Base-by-base conservation (phyloP, 2,113 vertebrate species). In the Tamias sibiricus region DNA sequence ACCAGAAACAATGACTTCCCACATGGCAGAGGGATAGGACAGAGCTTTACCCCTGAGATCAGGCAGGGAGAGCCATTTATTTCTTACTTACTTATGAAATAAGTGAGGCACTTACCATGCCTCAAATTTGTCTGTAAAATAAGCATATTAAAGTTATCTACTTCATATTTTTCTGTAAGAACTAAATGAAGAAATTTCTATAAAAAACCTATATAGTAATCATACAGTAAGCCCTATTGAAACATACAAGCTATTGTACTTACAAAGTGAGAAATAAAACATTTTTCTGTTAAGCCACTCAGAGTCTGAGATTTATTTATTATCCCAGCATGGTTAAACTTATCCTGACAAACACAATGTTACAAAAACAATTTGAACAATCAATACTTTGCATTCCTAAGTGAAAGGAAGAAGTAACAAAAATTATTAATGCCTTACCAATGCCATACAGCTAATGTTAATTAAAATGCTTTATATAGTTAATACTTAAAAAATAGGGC, bases 281-380 rank as follows among this genome's bases (percentile, higher is more conserved):
- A 26, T 59, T 82, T 75, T 75, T 42, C 17, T 68, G n/a, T 57
- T 57, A 57, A 91, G 16, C n/a, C 32, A 57, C 49, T 88, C 22
- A 96, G 59, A 88, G 40, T 54, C 42, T 52, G 40, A 75, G 42
- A 66, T 81, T 64, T 54, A 49, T 79, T 92, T 90, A 14, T 83
- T 74, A 87, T 37, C 76, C 74, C 1, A n/a, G 57, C 28, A 84
- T 24, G 69, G 4, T 12, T 79, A 40, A 87, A 2, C 6, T 74
- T 83, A 13, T 62, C 20, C 40, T 71, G 32, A 87, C 35, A 83
- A 83, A 84, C 7, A 13, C 2, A 30, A 42, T 16, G 0, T n/a
- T 42, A 3, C 64, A 80, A 90, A 72, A 84, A 66, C 22, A 20
- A 26, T 37, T 68, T 84, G 35, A 59, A 14, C 40, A 74, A 86